A percentile compares a stretch with the other conserved stretches of the same genome.
These are phyloP conservation scores for Trissolcus basalis DNA, from an alignment of 1,140 invertebrate species.

Conservation along the genomic window DNA sequence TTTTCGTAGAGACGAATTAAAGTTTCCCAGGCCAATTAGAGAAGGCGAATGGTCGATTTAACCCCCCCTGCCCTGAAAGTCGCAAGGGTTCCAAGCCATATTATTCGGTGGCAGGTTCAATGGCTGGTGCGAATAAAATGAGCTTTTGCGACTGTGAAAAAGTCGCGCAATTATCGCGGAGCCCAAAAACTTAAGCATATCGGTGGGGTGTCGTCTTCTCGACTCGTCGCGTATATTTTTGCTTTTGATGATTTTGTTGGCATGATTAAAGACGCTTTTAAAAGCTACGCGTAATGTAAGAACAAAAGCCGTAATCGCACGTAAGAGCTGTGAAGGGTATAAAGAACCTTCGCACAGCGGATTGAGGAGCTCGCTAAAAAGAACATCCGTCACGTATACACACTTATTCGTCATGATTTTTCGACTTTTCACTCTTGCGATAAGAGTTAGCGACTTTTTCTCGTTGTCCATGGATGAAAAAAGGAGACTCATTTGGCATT, in stretches of 20 bases:
- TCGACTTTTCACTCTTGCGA: not conserved
- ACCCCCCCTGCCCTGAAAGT: slow-evolving; percentile 26
- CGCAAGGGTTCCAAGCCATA: slow-evolving; percentile 31
- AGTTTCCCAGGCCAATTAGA: slow-evolving; percentile 28
- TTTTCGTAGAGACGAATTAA: slow-evolving; percentile 4
- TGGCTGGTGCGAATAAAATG: not conserved
- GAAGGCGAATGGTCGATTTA: slow-evolving; percentile 42
- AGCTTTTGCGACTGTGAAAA: no score
- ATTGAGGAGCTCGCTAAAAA: slow-evolving; percentile 26
- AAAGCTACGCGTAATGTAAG: slow-evolving; percentile 55
- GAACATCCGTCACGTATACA: slow-evolving; percentile 42
- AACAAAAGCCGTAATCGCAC: slow-evolving; percentile 57
- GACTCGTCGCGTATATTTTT: slow-evolving; percentile 37
- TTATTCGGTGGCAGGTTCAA: slow-evolving; percentile 39
- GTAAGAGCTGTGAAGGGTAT: slow-evolving; percentile 40
- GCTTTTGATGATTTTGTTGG: slow-evolving; percentile 48
- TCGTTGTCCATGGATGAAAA: not conserved
- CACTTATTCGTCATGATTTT: slow-evolving; percentile 28
- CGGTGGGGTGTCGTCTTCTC: no score
- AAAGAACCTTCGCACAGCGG: slow-evolving; percentile 39
- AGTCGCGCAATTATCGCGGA: no score
- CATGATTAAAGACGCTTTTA: slow-evolving; percentile 58
- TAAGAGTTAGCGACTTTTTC: not conserved
- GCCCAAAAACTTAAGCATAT: no score
- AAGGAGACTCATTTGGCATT: no score